Evolutionary conservation across 1,140 invertebrate species (phyloP).

Genomic region (Halictus rubicundus): DNA sequence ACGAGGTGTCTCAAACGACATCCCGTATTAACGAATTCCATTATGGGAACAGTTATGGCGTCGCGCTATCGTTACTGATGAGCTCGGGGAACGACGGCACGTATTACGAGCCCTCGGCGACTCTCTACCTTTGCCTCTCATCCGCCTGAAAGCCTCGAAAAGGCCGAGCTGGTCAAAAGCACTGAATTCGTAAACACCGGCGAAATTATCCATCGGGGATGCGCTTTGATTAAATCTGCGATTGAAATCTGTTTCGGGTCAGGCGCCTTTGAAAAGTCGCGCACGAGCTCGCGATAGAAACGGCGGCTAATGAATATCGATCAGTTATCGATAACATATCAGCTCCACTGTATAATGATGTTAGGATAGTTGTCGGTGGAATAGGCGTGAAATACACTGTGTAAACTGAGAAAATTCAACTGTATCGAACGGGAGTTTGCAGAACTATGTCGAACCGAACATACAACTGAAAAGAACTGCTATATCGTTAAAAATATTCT

Average conservation of each 20-base stretch:
- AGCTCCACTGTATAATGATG: too few species aligned
- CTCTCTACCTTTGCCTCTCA: conserved; percentile 54
- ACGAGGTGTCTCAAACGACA: conserved; percentile 68
- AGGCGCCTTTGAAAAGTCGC: too few species aligned
- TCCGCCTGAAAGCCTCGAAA: conserved; percentile 22
- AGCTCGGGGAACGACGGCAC: conserved; percentile 63
- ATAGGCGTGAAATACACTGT: too few species aligned
- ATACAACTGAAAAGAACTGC: too few species aligned
- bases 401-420: too few species aligned
- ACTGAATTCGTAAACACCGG: conserved; percentile 52
- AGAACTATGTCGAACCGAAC: too few species aligned
- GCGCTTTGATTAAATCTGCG: conserved; percentile 52
- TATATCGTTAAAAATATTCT: too few species aligned
- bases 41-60: conserved; percentile 70
- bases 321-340: too few species aligned
- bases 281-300: too few species aligned
- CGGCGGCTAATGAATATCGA: too few species aligned
- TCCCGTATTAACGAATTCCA: conserved; percentile 77
- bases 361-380: too few species aligned
- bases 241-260: conserved; percentile 33
- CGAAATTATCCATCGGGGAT: conserved; percentile 41
- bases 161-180: neutral
- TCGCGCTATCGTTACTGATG: conserved; percentile 68
- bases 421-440: too few species aligned
- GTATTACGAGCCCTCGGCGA: conserved; percentile 46